Conservation (phyloP, 2,113 vertebrate species). For the Aptenodytes forsteri region DNA sequence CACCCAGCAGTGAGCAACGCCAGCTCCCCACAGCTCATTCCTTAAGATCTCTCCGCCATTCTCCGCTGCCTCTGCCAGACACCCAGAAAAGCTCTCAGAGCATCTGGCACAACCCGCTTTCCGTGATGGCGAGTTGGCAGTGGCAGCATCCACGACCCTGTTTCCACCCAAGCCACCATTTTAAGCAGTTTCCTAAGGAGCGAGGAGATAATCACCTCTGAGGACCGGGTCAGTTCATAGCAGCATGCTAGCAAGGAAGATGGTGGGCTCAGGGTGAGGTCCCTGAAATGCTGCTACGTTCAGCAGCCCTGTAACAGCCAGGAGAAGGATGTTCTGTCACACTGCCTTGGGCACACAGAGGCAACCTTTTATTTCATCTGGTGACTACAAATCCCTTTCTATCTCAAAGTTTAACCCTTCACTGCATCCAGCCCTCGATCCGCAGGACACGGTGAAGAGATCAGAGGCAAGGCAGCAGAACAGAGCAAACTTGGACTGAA, state of each 20-base stretch:
- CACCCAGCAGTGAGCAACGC: neutral
- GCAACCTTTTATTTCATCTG: neutral
- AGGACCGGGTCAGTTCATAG: fast-evolving
- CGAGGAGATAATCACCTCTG: fast-evolving
- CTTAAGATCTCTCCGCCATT: neutral
- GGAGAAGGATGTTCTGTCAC: neutral
- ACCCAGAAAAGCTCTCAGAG: neutral
- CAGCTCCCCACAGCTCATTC: neutral
- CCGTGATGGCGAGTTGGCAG: fast-evolving
- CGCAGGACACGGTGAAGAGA: neutral
- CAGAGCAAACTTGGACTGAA: neutral
- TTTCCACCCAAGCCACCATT: neutral
- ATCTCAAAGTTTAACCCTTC: neutral
- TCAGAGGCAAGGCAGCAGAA: neutral
- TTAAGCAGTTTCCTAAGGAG: neutral
- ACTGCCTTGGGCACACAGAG: neutral
- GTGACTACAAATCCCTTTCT: neutral
- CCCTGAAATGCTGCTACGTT: fast-evolving
- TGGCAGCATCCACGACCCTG: neutral
- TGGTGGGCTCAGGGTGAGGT: neutral
- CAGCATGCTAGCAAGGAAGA: neutral
- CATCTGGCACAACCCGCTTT: neutral
- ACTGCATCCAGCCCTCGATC: neutral
- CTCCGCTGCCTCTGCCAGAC: neutral
- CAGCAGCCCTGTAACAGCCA: neutral